phyloP scores from a whole-genome alignment of 2,888 invertebrate species.

The Tachystola acroxantha region DNA sequence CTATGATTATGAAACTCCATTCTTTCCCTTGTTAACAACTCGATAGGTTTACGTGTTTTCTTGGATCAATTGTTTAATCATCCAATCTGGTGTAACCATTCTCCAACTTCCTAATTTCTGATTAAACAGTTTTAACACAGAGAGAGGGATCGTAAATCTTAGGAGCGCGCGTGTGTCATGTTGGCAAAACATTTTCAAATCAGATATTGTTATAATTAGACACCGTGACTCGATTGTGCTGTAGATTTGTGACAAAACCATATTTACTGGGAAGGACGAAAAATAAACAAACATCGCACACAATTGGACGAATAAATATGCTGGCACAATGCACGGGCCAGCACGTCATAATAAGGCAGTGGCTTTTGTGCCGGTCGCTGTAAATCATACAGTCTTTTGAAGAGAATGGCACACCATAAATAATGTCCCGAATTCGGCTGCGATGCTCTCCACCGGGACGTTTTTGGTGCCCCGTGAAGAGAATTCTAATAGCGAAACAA shows the following conservation, averaged over 20 bases:
- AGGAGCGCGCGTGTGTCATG: slow-evolving; percentile 22
- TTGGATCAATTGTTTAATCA: slow-evolving; percentile 34
- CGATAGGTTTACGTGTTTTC: slow-evolving; percentile 54
- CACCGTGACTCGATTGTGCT: slow-evolving; percentile 59
- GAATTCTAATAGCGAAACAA: slow-evolving; percentile 67
- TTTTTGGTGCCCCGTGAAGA: slow-evolving; percentile 55
- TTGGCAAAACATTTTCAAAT: slow-evolving; percentile 45
- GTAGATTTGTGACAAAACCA: slow-evolving; percentile 58
- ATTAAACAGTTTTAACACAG: slow-evolving; percentile 11
- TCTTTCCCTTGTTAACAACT: slow-evolving; percentile 60
- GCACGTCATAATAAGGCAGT: slow-evolving; percentile 74
- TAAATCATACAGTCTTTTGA: slow-evolving; percentile 75
- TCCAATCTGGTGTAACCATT: slow-evolving; percentile 20
- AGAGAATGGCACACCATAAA: slow-evolving; percentile 73
- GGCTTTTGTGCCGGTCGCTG: slow-evolving; percentile 66
- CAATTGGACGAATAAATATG: slow-evolving; percentile 68
- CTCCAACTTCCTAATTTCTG: slow-evolving; percentile 10
- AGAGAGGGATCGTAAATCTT: slow-evolving; percentile 4
- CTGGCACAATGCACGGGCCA: slow-evolving; percentile 69
- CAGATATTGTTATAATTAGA: slow-evolving; percentile 48
- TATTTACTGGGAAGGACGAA: slow-evolving; percentile 70
- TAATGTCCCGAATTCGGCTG: slow-evolving; percentile 62
- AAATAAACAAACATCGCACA: slow-evolving; percentile 73
- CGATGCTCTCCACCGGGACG: slow-evolving; percentile 52
- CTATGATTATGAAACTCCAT: slow-evolving; percentile 63